phyloP scores from a whole-genome alignment of 1,140 invertebrate genomes.

The Procambarus clarkii region DNA sequence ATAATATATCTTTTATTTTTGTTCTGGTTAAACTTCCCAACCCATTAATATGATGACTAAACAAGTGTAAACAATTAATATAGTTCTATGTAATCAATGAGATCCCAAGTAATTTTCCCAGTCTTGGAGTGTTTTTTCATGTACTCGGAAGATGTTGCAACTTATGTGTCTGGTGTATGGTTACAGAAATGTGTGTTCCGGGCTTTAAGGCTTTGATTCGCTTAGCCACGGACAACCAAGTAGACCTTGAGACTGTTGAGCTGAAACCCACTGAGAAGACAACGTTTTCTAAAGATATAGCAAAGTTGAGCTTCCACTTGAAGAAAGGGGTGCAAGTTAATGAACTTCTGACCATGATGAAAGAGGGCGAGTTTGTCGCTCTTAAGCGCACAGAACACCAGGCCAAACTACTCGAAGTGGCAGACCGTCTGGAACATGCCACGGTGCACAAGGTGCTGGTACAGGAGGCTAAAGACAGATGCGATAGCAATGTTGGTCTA shows the following conservation, averaged over 20 bases:
- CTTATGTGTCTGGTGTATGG: slow-evolving; percentile 49
- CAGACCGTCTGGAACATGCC: slow-evolving; percentile 55
- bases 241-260: slow-evolving; percentile 70
- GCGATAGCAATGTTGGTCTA: slow-evolving; percentile 60
- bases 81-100: no score
- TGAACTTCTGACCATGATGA: slow-evolving; percentile 72
- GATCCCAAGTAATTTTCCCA: no score
- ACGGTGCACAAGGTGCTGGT: slow-evolving; percentile 68
- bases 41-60: no score
- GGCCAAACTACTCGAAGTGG: slow-evolving; percentile 66
- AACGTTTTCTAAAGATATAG: slow-evolving; percentile 67
- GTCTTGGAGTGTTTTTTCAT: neutral
- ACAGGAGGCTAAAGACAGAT: slow-evolving; percentile 59
- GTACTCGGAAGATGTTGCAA: neutral
- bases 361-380: slow-evolving; percentile 68
- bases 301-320: slow-evolving; percentile 65
- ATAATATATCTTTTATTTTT: no score
- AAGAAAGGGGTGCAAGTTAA: slow-evolving; percentile 71
- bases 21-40: no score
- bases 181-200: slow-evolving; percentile 72
- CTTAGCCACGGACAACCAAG: slow-evolving; percentile 65
- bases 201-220: slow-evolving; percentile 70
- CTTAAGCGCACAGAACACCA: slow-evolving; percentile 59
- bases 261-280: slow-evolving; percentile 56
- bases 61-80: no score